These are phyloP conservation scores for Neodiprion pinetum DNA, from an alignment of 1,140 invertebrate genomes.

Conservation along the genomic window DNA sequence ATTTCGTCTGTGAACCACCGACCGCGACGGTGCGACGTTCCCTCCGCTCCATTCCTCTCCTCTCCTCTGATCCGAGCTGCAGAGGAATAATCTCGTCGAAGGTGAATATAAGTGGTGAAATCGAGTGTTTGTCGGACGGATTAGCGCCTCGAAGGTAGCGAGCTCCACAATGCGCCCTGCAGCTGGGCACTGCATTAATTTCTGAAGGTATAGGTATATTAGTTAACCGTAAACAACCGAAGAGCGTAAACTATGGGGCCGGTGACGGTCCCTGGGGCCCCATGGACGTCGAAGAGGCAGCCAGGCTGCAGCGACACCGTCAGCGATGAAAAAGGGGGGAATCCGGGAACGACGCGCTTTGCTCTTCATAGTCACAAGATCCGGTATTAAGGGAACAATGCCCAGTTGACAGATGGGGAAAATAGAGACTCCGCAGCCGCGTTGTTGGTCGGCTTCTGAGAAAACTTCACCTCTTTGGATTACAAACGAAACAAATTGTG, in stretches of 20 bases:
- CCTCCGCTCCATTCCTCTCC: not conserved
- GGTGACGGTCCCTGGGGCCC: not conserved
- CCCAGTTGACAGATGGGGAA: too few relatives aligned
- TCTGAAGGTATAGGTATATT: slow-evolving; percentile 1
- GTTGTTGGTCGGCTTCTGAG: too few relatives aligned
- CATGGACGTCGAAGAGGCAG: not conserved
- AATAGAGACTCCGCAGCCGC: too few relatives aligned
- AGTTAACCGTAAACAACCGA: not conserved
- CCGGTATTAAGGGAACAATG: too few relatives aligned
- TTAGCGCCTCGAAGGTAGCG: slow-evolving; percentile 27
- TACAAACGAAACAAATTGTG: too few relatives aligned
- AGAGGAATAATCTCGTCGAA: not conserved
- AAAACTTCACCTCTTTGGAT: too few relatives aligned
- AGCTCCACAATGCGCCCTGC: slow-evolving; percentile 20
- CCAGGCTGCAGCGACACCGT: not conserved
- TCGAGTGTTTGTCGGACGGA: slow-evolving; percentile 27
- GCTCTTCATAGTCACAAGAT: too few relatives aligned
- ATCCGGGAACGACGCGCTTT: not conserved
- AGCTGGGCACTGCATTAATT: not conserved
- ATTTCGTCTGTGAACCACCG: not conserved
- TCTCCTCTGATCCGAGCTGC: too few relatives aligned
- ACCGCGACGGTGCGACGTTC: not conserved
- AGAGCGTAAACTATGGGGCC: not conserved
- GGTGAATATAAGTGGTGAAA: not conserved
- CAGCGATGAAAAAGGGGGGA: not conserved